phyloP scores from a whole-genome alignment of 2,113 vertebrate species.

The Actinemys pallida region DNA sequence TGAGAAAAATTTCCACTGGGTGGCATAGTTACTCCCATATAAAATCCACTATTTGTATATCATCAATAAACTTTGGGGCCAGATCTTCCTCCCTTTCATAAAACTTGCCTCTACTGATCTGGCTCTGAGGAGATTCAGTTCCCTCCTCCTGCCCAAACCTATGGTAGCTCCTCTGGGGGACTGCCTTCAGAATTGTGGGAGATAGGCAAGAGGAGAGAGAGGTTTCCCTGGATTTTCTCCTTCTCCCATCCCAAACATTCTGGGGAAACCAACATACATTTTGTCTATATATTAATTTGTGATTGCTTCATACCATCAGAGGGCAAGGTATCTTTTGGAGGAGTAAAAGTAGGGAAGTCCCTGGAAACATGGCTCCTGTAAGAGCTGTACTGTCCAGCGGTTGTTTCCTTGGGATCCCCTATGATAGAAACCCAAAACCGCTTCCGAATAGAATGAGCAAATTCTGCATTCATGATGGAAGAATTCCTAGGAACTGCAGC shows the following conservation, averaged over 20 bases:
- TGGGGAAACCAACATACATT: constrained; percentile 14
- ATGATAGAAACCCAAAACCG: neutral
- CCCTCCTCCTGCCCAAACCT: neutral
- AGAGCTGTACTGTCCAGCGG: neutral
- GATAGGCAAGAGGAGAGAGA: neutral
- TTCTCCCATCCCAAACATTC: neutral
- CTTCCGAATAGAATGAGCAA: constrained; percentile 13
- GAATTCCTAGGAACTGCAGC: constrained; percentile 24
- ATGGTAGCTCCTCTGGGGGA: neutral
- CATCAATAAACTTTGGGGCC: neutral
- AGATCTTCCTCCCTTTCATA: neutral
- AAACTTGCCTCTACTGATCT: neutral
- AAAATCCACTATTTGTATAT: neutral
- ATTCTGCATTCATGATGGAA: neutral
- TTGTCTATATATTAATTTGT: neutral
- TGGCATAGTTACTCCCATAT: constrained; percentile 50
- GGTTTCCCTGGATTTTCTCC: neutral
- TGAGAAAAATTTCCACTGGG: constrained; percentile 48
- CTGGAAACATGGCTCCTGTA: constrained; percentile 19
- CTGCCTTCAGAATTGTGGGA: too few relatives aligned
- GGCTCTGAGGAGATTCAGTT: neutral
- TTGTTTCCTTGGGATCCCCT: neutral
- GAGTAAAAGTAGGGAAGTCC: neutral
- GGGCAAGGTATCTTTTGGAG: constrained; percentile 18
- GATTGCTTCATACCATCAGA: neutral